Evolutionary conservation across 1,140 invertebrate species (phyloP).

Genomic region (Pseudobourletiella spinata): DNA sequence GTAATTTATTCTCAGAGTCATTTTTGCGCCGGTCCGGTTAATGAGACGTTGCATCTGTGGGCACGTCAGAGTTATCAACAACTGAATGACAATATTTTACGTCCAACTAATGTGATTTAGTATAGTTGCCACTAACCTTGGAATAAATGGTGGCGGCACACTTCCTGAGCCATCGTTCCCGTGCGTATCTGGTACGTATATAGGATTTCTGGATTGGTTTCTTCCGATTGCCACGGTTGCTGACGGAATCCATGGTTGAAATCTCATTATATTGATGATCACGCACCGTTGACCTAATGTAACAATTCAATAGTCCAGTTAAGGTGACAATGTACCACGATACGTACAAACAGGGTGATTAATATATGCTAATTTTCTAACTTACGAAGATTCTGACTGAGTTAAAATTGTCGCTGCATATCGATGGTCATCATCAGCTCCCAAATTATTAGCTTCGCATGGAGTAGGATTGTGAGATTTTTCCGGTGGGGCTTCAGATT

Average conservation of each 20-base stretch:
- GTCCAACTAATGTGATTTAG: too few species aligned
- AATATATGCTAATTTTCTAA: too few species aligned
- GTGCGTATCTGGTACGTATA: neutral
- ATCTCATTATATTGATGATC: constrained; percentile 15
- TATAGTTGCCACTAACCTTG: too few species aligned
- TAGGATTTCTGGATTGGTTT: neutral
- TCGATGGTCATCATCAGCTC: constrained; percentile 3
- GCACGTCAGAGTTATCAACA: too few species aligned
- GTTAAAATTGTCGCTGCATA: constrained; percentile 13
- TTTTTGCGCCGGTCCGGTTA: neutral
- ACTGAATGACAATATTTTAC: neutral
- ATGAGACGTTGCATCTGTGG: neutral
- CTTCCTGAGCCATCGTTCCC: neutral
- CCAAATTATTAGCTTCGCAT: neutral
- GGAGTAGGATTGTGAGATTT: neutral
- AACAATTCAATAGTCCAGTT: neutral
- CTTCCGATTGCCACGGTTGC: too few species aligned
- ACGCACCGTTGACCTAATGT: neutral
- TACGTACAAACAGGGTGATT: too few species aligned
- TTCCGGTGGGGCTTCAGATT: neutral
- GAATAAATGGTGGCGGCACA: neutral
- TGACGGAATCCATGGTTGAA: too few species aligned
- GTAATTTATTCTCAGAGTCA: neutral
- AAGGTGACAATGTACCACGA: too few species aligned
- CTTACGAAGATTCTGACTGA: constrained; percentile 3